phyloP scores from a whole-genome alignment of 2,113 vertebrate species.

The Rhinichthys klamathensis region DNA sequence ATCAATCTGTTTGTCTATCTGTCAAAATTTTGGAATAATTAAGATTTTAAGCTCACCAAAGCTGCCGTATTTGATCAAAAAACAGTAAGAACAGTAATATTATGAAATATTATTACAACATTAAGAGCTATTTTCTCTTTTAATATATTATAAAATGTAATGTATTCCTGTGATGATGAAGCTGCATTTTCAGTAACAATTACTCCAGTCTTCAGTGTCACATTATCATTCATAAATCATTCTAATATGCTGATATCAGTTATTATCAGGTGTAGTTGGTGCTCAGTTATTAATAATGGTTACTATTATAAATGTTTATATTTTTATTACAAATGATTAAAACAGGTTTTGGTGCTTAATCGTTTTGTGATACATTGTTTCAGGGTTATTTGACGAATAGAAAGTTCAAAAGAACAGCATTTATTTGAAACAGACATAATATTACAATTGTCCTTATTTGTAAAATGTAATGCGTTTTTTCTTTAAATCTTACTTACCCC shows the following conservation, averaged over 20 bases:
- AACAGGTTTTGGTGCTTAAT: background rate
- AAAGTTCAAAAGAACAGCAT: background rate
- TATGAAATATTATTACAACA: background rate
- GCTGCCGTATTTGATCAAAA: background rate
- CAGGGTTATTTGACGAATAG: background rate
- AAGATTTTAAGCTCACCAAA: background rate
- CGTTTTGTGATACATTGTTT: no score
- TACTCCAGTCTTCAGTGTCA: background rate
- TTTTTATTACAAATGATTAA: background rate
- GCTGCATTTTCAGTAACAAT: background rate
- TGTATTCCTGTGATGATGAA: background rate
- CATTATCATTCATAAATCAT: background rate
- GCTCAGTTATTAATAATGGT: background rate
- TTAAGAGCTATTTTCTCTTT: background rate
- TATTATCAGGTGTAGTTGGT: background rate
- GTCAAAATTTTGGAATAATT: no score
- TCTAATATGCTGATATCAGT: background rate
- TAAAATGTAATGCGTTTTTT: background rate
- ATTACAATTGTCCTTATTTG: background rate
- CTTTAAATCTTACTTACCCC: background rate
- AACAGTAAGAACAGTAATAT: background rate
- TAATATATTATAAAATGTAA: background rate
- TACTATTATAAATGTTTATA: no score
- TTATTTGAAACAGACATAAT: background rate
- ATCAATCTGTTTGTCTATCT: no score